Percentiles rank a stretch among this genome's conserved stretches.
These are phyloP conservation scores for Brachyistius frenatus DNA, from an alignment of 2,113 vertebrate genomes.

Conservation along the genomic window DNA sequence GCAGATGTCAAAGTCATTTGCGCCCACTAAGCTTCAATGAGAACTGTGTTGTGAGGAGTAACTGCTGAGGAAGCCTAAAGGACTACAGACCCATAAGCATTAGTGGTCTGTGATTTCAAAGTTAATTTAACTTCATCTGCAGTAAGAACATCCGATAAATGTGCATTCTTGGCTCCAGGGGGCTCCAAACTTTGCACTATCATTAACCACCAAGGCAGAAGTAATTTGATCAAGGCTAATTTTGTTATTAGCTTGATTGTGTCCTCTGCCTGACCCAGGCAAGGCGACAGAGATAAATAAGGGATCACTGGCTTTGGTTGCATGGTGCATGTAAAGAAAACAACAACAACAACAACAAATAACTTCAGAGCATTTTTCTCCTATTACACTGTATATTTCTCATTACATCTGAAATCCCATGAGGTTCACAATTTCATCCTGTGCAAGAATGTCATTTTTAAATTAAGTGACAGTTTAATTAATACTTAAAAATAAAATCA, in stretches of 20 bases:
- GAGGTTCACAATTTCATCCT: background rate
- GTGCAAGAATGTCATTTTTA: constrained; percentile 9
- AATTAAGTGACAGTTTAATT: constrained; percentile 13
- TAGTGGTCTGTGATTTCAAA: constrained; percentile 61
- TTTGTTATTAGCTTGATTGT: constrained; percentile 78
- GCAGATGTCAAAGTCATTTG: constrained; percentile 61
- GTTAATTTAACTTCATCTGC: constrained; percentile 63
- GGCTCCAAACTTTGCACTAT: constrained; percentile 72
- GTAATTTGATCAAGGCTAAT: constrained; percentile 76
- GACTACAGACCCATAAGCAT: constrained; percentile 51
- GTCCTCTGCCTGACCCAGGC: constrained; percentile 69
- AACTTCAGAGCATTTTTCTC: constrained; percentile 16
- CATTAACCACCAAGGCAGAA: constrained; percentile 76
- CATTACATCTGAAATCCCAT: constrained; percentile 7
- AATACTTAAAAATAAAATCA: constrained; percentile 7
- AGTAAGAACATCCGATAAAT: constrained; percentile 60
- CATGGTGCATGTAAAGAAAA: constrained; percentile 6
- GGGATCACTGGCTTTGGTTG: constrained; percentile 24
- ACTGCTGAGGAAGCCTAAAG: constrained; percentile 54
- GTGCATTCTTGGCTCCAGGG: constrained; percentile 65
- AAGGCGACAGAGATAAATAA: constrained; percentile 62
- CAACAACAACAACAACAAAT: constrained; percentile 22
- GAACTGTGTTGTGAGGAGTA: constrained; percentile 42
- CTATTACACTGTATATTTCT: background rate
- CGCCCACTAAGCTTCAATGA: constrained; percentile 40